Conservation (phyloP, 2,797 vertebrate species). For the Ibycter americanus region DNA sequence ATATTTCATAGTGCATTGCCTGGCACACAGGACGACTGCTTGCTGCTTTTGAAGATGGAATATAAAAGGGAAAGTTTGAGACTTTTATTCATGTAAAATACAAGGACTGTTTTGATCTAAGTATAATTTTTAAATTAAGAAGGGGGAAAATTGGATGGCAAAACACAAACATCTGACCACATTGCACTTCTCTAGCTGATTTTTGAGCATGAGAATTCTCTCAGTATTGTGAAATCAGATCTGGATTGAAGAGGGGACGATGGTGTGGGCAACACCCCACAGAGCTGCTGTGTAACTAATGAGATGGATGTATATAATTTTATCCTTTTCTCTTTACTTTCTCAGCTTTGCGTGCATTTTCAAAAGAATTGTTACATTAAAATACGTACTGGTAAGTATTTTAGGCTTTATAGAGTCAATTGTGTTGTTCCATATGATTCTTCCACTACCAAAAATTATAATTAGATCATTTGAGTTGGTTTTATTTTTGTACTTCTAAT, state of each 20-base stretch:
- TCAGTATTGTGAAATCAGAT: neutral
- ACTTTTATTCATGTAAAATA: neutral
- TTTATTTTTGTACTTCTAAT: constrained; percentile 29
- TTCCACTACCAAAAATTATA: neutral
- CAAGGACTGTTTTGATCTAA: neutral
- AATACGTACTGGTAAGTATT: neutral
- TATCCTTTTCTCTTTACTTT: neutral
- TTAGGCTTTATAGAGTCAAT: neutral
- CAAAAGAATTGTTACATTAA: neutral
- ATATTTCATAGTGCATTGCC: neutral
- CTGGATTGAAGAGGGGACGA: neutral
- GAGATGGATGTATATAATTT: neutral
- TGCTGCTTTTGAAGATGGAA: neutral
- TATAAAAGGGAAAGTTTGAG: neutral
- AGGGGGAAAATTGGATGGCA: neutral
- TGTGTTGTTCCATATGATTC: neutral
- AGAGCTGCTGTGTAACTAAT: neutral
- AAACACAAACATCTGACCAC: neutral
- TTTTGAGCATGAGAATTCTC: neutral
- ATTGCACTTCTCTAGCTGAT: neutral
- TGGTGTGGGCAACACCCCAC: neutral
- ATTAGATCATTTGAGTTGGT: neutral
- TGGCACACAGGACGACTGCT: neutral
- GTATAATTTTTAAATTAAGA: constrained; percentile 11
- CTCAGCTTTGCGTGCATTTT: neutral